phyloP scores from a whole-genome alignment of 1,140 invertebrate genomes.

The Nylanderia fulva region DNA sequence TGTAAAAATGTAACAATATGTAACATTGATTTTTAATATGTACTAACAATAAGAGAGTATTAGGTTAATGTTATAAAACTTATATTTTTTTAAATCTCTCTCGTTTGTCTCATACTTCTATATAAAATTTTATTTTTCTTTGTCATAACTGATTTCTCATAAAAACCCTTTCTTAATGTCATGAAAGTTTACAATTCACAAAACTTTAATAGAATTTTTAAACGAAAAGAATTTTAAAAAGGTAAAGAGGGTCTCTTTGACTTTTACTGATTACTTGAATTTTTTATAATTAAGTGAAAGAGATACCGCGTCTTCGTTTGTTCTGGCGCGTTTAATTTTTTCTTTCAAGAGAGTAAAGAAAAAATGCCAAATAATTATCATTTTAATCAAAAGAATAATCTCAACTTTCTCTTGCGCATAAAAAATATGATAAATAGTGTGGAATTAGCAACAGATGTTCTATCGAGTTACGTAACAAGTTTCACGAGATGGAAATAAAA shows the following conservation, averaged over 20 bases:
- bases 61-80: too few relatives aligned
- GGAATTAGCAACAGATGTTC: slow-evolving; percentile 35
- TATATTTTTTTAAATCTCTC: too few relatives aligned
- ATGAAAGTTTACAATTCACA: too few relatives aligned
- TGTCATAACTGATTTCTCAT: too few relatives aligned
- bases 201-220: slow-evolving; percentile 5
- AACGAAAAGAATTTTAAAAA: neutral
- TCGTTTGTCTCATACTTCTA: too few relatives aligned
- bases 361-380: neutral
- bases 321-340: neutral
- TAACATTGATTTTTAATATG: too few relatives aligned
- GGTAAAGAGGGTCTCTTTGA: neutral
- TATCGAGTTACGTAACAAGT: neutral
- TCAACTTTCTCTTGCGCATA: slow-evolving; percentile 11
- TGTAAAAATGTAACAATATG: too few relatives aligned
- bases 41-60: too few relatives aligned
- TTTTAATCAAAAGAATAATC: neutral
- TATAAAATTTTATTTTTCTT: too few relatives aligned
- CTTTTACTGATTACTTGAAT: neutral
- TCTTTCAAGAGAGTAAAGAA: neutral
- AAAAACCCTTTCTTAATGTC: neutral
- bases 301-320: neutral
- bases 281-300: neutral
- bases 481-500: neutral
- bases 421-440: neutral